Evolutionary conservation across 2,888 invertebrate species (phyloP).

Genomic region (Notodonta ziczac): DNA sequence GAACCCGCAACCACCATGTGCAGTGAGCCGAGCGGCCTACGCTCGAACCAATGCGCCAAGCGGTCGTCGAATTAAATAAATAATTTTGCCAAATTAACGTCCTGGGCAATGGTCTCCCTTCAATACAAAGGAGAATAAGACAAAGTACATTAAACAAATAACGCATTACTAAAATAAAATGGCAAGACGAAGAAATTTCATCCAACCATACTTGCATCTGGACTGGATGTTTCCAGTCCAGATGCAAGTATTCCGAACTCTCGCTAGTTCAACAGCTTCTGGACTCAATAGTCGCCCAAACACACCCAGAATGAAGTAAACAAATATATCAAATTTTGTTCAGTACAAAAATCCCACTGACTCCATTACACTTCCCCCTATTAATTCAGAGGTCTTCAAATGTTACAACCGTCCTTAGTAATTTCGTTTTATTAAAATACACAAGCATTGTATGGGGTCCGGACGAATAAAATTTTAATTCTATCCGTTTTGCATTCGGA

Average conservation of each 20-base stretch:
- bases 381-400: conserved; percentile 74
- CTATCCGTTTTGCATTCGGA: conserved; percentile 49
- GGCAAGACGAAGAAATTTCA: background rate
- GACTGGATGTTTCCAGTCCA: too few relatives aligned
- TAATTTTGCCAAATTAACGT: too few relatives aligned
- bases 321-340: conserved; percentile 58
- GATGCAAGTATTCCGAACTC: background rate
- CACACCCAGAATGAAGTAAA: conserved; percentile 40
- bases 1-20: too few relatives aligned
- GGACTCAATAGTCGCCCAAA: conserved; percentile 16
- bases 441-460: conserved; percentile 63
- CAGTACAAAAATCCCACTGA: conserved; percentile 60
- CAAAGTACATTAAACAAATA: too few relatives aligned
- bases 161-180: too few relatives aligned
- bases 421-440: conserved; percentile 79
- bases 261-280: conserved; percentile 15
- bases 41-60: too few relatives aligned
- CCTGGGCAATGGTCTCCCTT: too few relatives aligned
- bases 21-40: too few relatives aligned
- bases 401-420: conserved; percentile 73
- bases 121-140: too few relatives aligned
- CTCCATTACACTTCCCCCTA: conserved; percentile 65
- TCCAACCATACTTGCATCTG: background rate
- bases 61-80: too few relatives aligned
- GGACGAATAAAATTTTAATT: conserved; percentile 68